A percentile compares a stretch with the other conserved stretches of the same genome.
These are phyloP conservation scores for Psammodynastes pulverulentus DNA, from an alignment of 2,113 vertebrate genomes.

Conservation along the genomic window DNA sequence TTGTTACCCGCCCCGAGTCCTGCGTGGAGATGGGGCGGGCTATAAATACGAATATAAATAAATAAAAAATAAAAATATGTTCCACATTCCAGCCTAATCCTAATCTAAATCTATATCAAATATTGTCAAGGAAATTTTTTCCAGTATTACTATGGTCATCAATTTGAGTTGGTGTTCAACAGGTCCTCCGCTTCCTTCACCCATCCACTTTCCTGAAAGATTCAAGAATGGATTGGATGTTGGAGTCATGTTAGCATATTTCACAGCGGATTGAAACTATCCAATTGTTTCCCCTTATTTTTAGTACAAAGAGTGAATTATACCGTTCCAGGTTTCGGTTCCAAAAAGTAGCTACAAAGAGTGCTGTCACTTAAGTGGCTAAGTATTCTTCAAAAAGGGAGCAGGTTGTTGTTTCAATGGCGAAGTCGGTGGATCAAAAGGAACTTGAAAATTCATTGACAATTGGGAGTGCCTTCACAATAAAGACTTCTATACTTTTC, in stretches of 20 bases:
- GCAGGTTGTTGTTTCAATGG: conserved; percentile 16
- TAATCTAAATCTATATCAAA: neutral
- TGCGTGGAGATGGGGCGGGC: no score
- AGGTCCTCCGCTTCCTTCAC: neutral
- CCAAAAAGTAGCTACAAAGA: conserved; percentile 15
- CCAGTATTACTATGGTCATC: neutral
- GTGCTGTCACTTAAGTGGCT: conserved; percentile 16
- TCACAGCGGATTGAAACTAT: neutral
- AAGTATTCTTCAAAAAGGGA: conserved; percentile 33
- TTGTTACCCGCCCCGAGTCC: no score
- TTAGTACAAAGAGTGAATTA: neutral
- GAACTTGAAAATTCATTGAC: conserved; percentile 44
- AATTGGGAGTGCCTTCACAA: conserved; percentile 50
- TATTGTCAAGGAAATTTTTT: neutral
- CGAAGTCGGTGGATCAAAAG: conserved; percentile 26
- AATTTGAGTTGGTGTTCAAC: neutral
- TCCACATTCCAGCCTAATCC: neutral
- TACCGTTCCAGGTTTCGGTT: neutral
- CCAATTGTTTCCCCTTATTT: neutral
- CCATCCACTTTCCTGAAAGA: neutral
- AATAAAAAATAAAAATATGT: no score
- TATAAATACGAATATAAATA: no score
- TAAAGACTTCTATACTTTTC: conserved; percentile 59
- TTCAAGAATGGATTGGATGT: neutral
- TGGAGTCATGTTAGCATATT: neutral